Conservation (phyloP, 2,113 vertebrate genomes). For the Plecotus auritus region DNA sequence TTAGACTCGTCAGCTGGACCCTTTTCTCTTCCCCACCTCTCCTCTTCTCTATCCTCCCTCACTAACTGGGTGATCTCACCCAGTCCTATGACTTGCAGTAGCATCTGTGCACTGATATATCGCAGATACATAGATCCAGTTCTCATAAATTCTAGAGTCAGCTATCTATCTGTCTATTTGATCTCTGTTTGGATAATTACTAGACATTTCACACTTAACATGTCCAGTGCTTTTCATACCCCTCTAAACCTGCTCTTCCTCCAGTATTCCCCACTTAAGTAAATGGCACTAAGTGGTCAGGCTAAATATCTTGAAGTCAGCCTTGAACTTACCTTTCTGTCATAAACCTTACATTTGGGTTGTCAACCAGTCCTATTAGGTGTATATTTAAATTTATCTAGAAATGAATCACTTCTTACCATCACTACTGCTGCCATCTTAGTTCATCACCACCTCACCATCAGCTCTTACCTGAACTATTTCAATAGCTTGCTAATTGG, state of each 20-base stretch:
- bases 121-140: neutral
- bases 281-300: neutral
- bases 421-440: neutral
- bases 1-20: neutral
- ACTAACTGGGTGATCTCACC: neutral
- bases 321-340: neutral
- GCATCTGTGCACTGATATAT: neutral
- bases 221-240: too few species aligned
- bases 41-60: neutral
- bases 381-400: neutral
- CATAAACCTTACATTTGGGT: neutral
- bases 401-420: constrained; percentile 5
- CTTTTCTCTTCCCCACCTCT: neutral
- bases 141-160: neutral
- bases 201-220: neutral
- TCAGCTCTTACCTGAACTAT: neutral
- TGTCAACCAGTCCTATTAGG: neutral
- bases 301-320: neutral
- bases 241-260: neutral
- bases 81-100: neutral
- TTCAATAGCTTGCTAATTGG: neutral
- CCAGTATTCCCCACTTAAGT: neutral
- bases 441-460: neutral
- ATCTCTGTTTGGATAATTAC: neutral
- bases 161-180: neutral